Evolutionary conservation across 2,797 vertebrate genomes (phyloP), one percentile per base, ranked within the genome.

Genomic region (Hypotaenidia philippensis): DNA sequence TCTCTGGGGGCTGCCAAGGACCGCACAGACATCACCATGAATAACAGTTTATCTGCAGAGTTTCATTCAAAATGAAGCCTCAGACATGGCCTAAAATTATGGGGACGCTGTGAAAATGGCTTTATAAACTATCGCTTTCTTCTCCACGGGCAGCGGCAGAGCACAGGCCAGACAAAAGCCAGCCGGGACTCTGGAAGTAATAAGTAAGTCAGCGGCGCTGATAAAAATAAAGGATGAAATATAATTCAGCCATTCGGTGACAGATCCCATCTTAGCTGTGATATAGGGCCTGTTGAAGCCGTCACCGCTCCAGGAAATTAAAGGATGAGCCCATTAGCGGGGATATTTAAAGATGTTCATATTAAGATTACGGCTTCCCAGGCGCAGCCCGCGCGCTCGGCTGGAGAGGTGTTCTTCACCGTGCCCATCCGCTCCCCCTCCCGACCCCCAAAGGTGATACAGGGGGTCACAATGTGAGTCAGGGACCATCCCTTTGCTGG

Each of bases 141-240:
- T 57, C 47, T 93, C 76, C 29, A 20, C 6, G 63, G 87, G 89
- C 92, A 80, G 74, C 64, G 63, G 86, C 70, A 65, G 89, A 83
- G 64, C 31, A 41, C 34, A 77, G 90, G 59, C 90, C 93, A 93
- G 80, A 91, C 91, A 92, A 93, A 92, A 96, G 87, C 72, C 71
- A 89, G 72, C 60, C 2, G 69, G 55, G 72, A 41, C 70, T 78
- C 85, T 59, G 84, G 90, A 92, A 66, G 94, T 84, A 94, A 95
- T 94, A 97, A 95, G 95, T 96, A 96, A 97, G 95, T 95, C 95
- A 91, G 85, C 13, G 45, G 63, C 41, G 72, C 94, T 91, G 96
- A 97, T 97, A 94, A 95, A 97, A 97, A 96, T 93, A 95, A 95
- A 96, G 82, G 83, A 97, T 97, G 96, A 95, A 95, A 95, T 96